phyloP scores from a whole-genome alignment of 2,113 vertebrate genomes.

The Rhinoderma darwinii region DNA sequence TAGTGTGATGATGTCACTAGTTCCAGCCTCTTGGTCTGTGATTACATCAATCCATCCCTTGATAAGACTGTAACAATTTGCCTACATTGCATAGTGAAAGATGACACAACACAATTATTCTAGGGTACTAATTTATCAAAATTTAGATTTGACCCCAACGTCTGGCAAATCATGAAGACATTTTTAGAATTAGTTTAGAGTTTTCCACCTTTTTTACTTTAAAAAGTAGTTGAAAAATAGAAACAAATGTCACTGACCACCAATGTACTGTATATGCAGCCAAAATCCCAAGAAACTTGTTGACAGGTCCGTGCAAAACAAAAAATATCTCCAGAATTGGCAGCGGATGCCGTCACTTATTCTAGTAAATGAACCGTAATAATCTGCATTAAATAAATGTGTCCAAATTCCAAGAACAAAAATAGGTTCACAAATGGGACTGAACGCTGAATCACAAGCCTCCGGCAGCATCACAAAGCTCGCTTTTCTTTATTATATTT shows the following conservation, averaged over 20 bases:
- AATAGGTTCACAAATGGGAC: neutral
- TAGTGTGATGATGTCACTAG: no score
- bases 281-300: constrained; percentile 26
- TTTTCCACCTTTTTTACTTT: neutral
- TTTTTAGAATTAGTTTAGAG: no score
- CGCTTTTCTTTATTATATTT: neutral
- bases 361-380: neutral
- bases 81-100: no score
- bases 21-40: neutral
- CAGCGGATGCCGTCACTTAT: neutral
- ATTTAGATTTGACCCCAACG: neutral
- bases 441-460: neutral
- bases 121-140: neutral
- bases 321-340: neutral
- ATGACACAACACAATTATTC: no score
- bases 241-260: neutral
- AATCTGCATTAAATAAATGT: neutral
- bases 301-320: neutral
- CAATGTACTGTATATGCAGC: neutral
- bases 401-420: neutral
- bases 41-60: neutral
- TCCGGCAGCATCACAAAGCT: neutral
- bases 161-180: no score
- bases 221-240: neutral
- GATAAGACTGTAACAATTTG: no score